Evolutionary conservation across 1,140 invertebrate species (phyloP), one percentile per base, ranked within the genome.

Genomic region (Trichonephila inaurata): DNA sequence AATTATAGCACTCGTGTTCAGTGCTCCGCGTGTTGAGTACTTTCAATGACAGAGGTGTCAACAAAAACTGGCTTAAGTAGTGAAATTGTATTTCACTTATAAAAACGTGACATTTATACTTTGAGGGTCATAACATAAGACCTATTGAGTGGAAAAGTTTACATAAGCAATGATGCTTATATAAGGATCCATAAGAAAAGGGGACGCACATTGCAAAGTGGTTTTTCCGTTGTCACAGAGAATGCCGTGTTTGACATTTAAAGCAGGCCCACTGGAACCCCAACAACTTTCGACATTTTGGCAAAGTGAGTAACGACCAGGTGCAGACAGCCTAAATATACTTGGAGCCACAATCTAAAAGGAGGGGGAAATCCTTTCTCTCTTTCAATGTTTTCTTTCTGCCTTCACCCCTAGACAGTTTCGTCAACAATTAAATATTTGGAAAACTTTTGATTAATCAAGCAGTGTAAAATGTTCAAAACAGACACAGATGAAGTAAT

Each of bases 291-390:
- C 87, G 72, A 91, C 89, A 91, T 91, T 91, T 91, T 91, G 89
- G 69, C 89, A 82, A 91, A 81, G 51, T 51, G 66, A 91, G 58
- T 91, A 72, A 82, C 69, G 28, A 19, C 69, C 72, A 91, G 51
- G 89, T 91, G 89, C 89, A 81, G 89, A 81, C 89, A 81, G 24
- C 89, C 89, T 91, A 91, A 91, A 91, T 91, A 91, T 91, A 91
- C 89, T 91, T 44, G 69, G 61, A 69, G 61, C 89, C 69, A 69
- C 28, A 62, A 58, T 87, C 51, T 51, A 19, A 40, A 88, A 88
- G 10, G 40, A 86, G 40, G 61, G 28, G 86, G 24, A n/a, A 58
- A 51, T 85, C 72, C 14, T 40, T n/a, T 77, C 18, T 62, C 61
- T 62, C 61, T 64, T 21, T 64, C 62, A 19, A 64, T 19, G 16